Evolutionary conservation across 2,113 vertebrate genomes (phyloP), one percentile per base, ranked within the genome.

Genomic region (Delphinapterus leucas): DNA sequence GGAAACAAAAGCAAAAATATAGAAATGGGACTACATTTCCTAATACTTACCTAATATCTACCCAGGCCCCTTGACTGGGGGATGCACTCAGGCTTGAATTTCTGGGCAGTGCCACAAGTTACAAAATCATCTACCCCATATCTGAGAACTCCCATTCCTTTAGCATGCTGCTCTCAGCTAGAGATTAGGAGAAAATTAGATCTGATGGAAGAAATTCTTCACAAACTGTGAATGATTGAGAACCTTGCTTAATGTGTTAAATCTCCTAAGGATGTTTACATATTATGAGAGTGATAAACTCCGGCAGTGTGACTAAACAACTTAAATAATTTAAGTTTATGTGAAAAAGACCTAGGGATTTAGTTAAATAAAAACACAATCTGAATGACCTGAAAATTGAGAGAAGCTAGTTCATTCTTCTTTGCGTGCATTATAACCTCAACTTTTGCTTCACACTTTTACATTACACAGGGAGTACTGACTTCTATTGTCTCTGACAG

Each of bases 141-240:
- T 88, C 47, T 68, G 79, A 88, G 87, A 85, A 77, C 44, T 55
- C 49, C 1, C 38, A 67, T 93, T 94, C 6, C 20, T 93, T 92
- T 65, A 41, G 58, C 55, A 85, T 20, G 25, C 38, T 86, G n/a
- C 14, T 96, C n/a, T 90, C 76, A 82, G 93, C 70, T 47, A n/a
- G 94, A 26, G 25, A 36, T 95, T 77, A 77, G 93, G 36, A 83
- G 81, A 93, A 96, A 82, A 96, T 88, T 84, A 49, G 65, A 74
- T 89, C 55, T 84, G 95, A 93, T 68, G 81, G 71, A 94, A 85
- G 71, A 94, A 95, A 95, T 88, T 79, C 93, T 93, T 83, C 84
- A 85, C 96, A 98, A 93, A 77, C 95, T 95, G 95, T 86, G 93
- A 94, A 65, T 94, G 91, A 96, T 14, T 93, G 93, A 91, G 85